These are phyloP conservation scores for Nerophis ophidion DNA, from an alignment of 2,113 vertebrate species.

Conservation along the genomic window DNA sequence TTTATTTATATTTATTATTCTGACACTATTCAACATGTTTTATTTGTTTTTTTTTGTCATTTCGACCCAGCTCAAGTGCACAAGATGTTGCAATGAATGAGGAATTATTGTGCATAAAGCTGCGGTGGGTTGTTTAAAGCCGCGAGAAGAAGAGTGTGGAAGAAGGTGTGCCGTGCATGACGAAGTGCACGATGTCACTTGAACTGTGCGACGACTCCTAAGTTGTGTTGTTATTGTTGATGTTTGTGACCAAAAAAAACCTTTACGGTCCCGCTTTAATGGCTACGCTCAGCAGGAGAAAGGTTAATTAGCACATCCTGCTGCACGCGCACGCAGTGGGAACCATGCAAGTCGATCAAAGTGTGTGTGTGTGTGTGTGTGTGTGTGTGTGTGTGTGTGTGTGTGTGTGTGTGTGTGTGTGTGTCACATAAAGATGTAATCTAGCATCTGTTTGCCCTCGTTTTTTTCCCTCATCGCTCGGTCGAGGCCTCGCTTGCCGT, in stretches of 20 bases:
- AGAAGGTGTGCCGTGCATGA: not conserved
- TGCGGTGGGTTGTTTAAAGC: no score
- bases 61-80: no score
- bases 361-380: constrained; percentile 4
- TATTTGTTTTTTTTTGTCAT: no score
- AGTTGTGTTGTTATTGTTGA: constrained; percentile 47
- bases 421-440: constrained; percentile 38
- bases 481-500: not conserved
- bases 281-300: constrained; percentile 62
- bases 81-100: no score
- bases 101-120: no score
- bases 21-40: no score
- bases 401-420: not conserved
- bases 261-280: constrained; percentile 48
- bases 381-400: constrained; percentile 4
- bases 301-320: constrained; percentile 70
- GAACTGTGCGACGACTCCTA: constrained; percentile 15
- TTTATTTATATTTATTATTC: no score
- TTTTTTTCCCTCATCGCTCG: constrained; percentile 29
- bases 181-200: constrained; percentile 2
- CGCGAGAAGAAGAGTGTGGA: not conserved
- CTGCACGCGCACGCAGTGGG: constrained; percentile 32
- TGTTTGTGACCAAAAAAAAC: constrained; percentile 40
- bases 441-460: constrained; percentile 46
- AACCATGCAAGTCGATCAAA: constrained; percentile 47